Conservation (phyloP, 37 sponge, comb jelly and placozoan species). For the Bolinopsis microptera region DNA sequence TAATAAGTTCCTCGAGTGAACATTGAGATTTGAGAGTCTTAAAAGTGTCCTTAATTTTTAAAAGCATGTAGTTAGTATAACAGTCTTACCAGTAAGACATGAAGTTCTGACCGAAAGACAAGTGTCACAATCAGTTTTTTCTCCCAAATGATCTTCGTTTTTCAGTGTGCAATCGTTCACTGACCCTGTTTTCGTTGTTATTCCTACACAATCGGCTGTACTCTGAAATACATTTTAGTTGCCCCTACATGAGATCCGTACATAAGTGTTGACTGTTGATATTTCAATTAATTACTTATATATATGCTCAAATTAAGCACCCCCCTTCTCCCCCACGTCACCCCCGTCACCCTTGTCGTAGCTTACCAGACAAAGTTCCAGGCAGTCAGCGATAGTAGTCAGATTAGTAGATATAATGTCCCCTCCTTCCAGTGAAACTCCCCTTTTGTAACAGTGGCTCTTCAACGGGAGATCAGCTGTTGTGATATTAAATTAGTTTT, state of each 20-base stretch:
- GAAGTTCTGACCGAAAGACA: background rate
- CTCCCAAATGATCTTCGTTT: background rate
- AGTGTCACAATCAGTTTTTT: background rate
- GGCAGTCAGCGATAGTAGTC: background rate
- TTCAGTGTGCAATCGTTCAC: background rate
- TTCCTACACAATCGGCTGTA: background rate
- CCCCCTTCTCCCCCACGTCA: no score
- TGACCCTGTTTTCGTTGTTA: background rate
- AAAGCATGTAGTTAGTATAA: no score
- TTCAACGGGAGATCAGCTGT: background rate
- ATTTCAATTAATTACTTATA: no score
- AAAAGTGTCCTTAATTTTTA: no score
- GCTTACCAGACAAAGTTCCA: background rate
- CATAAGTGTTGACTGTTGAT: no score
- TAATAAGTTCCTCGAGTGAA: no score
- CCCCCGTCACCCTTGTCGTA: no score
- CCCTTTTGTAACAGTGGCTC: background rate
- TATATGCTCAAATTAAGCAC: no score
- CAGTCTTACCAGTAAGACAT: background rate
- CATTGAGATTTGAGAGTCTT: no score
- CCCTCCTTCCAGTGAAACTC: background rate
- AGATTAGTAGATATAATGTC: background rate
- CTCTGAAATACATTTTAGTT: background rate
- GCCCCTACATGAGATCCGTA: no score
- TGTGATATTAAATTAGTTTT: background rate